Evolutionary conservation across 1,140 invertebrate genomes (phyloP).

Genomic region (Cydia pomonella): DNA sequence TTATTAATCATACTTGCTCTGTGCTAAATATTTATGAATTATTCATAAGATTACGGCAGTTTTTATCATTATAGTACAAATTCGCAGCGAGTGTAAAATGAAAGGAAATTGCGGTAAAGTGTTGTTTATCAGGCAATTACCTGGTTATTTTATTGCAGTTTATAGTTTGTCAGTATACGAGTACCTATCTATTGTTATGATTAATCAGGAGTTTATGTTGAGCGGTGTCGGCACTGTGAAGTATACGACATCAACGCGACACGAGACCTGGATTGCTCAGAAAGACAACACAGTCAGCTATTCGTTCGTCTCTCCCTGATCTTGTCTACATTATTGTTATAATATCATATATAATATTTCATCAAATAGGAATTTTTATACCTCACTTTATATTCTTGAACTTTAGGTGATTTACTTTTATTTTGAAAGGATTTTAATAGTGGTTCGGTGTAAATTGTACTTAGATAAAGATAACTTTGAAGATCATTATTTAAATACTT

Average conservation of each 20-base stretch:
- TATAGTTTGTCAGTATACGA: neutral
- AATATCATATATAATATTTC: too few relatives aligned
- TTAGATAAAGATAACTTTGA: too few relatives aligned
- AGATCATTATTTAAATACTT: too few relatives aligned
- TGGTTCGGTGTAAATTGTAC: too few relatives aligned
- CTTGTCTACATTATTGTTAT: too few relatives aligned
- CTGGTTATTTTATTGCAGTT: neutral
- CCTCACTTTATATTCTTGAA: too few relatives aligned
- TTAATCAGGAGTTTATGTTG: neutral
- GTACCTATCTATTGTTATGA: neutral
- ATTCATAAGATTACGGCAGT: slow-evolving; percentile 32
- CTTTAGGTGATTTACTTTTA: too few relatives aligned
- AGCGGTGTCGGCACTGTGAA: neutral
- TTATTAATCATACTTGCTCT: slow-evolving; percentile 31
- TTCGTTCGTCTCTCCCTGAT: neutral
- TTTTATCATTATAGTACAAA: slow-evolving; percentile 30
- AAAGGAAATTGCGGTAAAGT: slow-evolving; percentile 29
- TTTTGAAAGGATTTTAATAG: too few relatives aligned
- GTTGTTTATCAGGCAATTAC: slow-evolving; percentile 21
- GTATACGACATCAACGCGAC: slow-evolving; percentile 22
- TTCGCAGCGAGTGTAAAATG: slow-evolving; percentile 9
- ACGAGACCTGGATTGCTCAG: neutral
- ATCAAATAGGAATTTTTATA: too few relatives aligned
- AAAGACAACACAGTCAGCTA: neutral
- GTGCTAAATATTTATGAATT: slow-evolving; percentile 28